A percentile compares a stretch with the other conserved stretches of the same genome.
Conservation (phyloP, 2,113 vertebrate genomes). For the Pangasianodon hypophthalmus region DNA sequence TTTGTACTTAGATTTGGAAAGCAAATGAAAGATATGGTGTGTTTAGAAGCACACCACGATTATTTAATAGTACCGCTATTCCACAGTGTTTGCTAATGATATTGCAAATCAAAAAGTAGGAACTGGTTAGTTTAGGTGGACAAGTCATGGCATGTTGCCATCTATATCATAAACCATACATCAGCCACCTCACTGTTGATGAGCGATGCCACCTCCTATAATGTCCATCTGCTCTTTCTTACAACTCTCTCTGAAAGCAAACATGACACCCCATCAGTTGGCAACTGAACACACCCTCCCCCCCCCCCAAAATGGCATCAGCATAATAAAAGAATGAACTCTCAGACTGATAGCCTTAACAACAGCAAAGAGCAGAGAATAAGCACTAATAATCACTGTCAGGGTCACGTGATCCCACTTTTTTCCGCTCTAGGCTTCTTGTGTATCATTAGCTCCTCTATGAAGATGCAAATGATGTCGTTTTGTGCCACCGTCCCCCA, state of each 20-base stretch:
- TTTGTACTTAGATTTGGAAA: neutral
- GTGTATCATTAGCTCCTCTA: neutral
- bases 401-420: neutral
- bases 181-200: slow-evolving; percentile 63
- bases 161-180: slow-evolving; percentile 4
- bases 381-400: neutral
- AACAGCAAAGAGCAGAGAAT: neutral
- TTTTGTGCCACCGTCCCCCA: neutral
- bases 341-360: neutral
- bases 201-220: slow-evolving; percentile 67
- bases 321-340: slow-evolving; percentile 3
- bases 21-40: neutral
- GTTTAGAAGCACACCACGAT: neutral
- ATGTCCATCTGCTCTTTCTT: slow-evolving; percentile 69
- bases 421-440: neutral
- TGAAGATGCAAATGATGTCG: slow-evolving; percentile 13
- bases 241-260: neutral
- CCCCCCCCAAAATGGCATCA: neutral
- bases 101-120: neutral
- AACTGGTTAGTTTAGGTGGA: neutral
- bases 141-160: neutral
- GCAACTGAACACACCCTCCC: neutral
- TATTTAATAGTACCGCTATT: neutral
- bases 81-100: neutral
- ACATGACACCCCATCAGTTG: neutral